Evolutionary conservation across 1,140 invertebrate genomes (phyloP).

Genomic region (Drosophila rufa): DNA sequence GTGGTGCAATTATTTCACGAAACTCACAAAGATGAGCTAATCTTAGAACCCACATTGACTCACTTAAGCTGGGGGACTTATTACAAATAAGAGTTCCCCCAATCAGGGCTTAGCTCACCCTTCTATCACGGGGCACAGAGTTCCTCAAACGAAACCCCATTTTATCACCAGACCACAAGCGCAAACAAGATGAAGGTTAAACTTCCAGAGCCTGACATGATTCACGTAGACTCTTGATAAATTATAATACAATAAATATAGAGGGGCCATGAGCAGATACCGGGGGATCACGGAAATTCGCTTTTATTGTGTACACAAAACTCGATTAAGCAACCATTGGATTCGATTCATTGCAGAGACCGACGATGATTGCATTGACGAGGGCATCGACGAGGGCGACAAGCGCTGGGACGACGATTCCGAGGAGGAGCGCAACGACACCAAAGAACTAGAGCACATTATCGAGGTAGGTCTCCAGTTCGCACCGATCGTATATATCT

Average conservation of each 20-base stretch:
- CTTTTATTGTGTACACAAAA: constrained; percentile 13
- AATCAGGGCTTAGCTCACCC: background rate
- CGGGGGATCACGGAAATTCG: background rate
- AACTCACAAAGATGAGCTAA: background rate
- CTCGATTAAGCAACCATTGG: constrained; percentile 16
- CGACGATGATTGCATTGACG: constrained; percentile 95
- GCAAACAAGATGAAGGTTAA: constrained; percentile 22
- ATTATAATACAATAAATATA: constrained; percentile 1
- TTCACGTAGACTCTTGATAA: constrained; percentile 31
- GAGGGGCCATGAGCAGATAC: background rate
- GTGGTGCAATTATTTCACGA: background rate
- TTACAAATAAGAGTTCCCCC: constrained; percentile 3
- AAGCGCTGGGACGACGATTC: constrained; percentile 86
- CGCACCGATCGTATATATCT: constrained; percentile 2
- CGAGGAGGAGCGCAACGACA: constrained; percentile 86
- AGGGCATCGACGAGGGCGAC: constrained; percentile 90
- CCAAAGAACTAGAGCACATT: constrained; percentile 84
- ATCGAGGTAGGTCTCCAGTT: constrained; percentile 76
- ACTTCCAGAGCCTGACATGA: constrained; percentile 9
- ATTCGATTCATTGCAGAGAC: constrained; percentile 87
- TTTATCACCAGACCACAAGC: constrained; percentile 5
- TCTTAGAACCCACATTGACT: background rate
- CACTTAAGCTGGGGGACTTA: background rate
- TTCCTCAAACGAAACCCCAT: constrained; percentile 9
- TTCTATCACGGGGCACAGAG: background rate